phyloP scores from a whole-genome alignment of 2,113 vertebrate species.

The Ciconia stormi region DNA sequence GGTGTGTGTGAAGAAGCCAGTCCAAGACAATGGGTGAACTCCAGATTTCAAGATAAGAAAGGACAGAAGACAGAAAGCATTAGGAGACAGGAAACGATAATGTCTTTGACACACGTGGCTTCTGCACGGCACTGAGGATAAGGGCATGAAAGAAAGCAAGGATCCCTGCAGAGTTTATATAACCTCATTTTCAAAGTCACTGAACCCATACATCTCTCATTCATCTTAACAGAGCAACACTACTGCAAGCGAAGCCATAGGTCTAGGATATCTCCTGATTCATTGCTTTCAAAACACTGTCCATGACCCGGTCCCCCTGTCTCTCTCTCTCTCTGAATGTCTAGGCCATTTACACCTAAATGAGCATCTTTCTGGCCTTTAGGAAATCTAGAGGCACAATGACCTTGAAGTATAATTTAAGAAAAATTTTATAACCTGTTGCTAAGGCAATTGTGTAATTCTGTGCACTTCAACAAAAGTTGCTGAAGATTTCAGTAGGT shows the following conservation, averaged over 20 bases:
- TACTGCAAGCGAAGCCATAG: background rate
- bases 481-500: background rate
- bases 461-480: background rate
- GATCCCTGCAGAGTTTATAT: background rate
- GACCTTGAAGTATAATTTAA: background rate
- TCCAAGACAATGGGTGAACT: background rate
- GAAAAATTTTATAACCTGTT: background rate
- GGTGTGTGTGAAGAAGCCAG: background rate
- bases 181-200: background rate
- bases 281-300: background rate
- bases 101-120: background rate
- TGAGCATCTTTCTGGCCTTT: background rate
- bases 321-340: background rate
- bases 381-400: background rate
- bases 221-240: background rate
- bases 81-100: background rate
- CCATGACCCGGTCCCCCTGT: fast-evolving
- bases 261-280: no score
- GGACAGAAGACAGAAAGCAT: background rate
- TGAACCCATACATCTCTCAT: background rate
- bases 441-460: background rate
- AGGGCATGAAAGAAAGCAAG: background rate
- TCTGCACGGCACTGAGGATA: background rate
- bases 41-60: background rate
- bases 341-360: background rate